Base-by-base conservation (phyloP, 2,113 vertebrate species). In the Forbesichthys papilliferus region DNA sequence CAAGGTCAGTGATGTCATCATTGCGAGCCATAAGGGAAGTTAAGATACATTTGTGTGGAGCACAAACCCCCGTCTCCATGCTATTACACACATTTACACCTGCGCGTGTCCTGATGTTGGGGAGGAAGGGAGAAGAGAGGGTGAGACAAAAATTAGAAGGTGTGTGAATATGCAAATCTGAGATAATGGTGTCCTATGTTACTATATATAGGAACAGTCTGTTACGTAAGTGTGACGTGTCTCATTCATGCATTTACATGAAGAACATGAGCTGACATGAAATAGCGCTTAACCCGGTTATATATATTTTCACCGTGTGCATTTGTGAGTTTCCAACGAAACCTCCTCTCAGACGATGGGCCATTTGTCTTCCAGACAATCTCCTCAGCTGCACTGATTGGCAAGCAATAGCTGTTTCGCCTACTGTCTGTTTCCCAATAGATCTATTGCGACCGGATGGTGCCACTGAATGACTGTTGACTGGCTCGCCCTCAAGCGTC, bases 111-210 rank as follows among this genome's bases (percentile, higher is more conserved):
- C 27, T 57, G 34, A n/a, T 27, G 42, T 11, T 60, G 12, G 56
- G 16, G 1, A 4, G 6, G 16, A 49, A 52, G 36, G 53, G 49
- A 55, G 69, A 16, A 27, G 4, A 64, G 11, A 52, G 55, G 61
- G 73, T 68, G 54, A 83, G 71, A 77, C 66, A 48, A 20, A 27
- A 46, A 73, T 48, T 3, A 63, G 36, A 73, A 69, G 53, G 72
- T 48, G 52, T 42, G 36, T 42, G 36, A 42, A 42, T 42, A 42
- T 42, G 36, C 36, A 42, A 42, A 42, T 42, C 36, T 42, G 36
- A 8, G 36, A 42, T 42, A 42, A 42, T 7, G 36, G 36, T 8
- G 36, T 42, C 36, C 3, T 3, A 5, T 42, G 36, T 42, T 42
- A 5, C 4, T 8, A 34, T 57, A 62, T 62, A 63, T 54, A 57